Conservation (phyloP, 2,797 vertebrate species). For the Eleutherodactylus coqui region DNA sequence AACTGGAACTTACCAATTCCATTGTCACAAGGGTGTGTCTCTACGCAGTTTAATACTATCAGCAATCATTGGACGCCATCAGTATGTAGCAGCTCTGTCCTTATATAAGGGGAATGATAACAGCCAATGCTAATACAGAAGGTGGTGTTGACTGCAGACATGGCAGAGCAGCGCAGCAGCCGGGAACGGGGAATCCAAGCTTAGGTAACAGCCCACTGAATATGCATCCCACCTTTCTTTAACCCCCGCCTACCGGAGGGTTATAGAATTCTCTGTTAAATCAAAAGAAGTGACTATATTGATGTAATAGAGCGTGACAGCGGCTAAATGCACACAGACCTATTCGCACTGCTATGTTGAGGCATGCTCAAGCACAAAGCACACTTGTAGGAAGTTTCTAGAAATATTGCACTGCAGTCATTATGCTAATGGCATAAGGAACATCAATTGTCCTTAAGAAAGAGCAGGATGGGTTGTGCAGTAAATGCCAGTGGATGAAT, state of each 20-base stretch:
- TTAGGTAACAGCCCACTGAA: no score
- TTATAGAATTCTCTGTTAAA: not conserved
- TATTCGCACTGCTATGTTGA: conserved; percentile 67
- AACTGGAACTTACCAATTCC: no score
- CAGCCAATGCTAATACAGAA: no score
- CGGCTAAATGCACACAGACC: not conserved
- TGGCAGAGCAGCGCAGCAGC: no score
- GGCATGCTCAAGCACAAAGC: conserved; percentile 80
- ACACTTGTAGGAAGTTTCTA: conserved; percentile 86
- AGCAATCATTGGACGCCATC: no score
- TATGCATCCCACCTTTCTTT: not conserved
- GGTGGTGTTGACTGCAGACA: no score
- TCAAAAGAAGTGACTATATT: not conserved
- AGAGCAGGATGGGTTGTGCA: conserved; percentile 88
- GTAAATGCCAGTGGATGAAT: conserved; percentile 91
- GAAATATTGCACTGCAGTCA: conserved; percentile 87
- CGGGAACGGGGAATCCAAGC: no score
- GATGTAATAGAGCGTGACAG: not conserved
- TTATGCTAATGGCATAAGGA: conserved; percentile 92
- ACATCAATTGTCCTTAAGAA: conserved; percentile 94
- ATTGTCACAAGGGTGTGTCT: no score
- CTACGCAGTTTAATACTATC: no score
- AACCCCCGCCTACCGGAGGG: not conserved
- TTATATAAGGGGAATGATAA: no score
- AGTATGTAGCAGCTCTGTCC: no score